Base-by-base conservation (phyloP, 2,113 vertebrate genomes). In the Oryzias woworae region DNA sequence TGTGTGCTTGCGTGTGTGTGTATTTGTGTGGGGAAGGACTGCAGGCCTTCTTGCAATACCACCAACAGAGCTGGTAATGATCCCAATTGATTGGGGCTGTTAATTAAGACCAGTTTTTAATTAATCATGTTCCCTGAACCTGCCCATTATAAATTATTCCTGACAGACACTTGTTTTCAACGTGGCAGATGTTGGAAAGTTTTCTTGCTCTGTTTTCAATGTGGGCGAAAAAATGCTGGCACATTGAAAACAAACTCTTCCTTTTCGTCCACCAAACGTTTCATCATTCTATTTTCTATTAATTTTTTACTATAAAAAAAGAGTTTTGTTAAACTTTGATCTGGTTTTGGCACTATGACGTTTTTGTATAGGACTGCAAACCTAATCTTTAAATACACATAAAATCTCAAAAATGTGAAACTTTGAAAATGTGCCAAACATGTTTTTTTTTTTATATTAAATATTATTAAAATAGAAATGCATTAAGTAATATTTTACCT, bases 71-170 rank as follows among this genome's bases (percentile, higher is more conserved):
- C 17, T 71, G 56, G 43, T 88, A 84, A 76, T 85, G 83, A 85
- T 81, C 75, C 62, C 78, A 64, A 84, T 84, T 79, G 49, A 81
- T 88, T 82, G 73, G 70, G 70, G 61, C 73, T 81, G 65, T 84
- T 87, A 82, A 88, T 88, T 87, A 85, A 84, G 81, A 81, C 28
- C 67, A 67, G 57, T 72, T 82, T 84, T 87, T 84, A 88, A 88
- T 88, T 73, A 87, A 85, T 87, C 55, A 84, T 85, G 81, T 80
- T 83, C 65, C 70, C 55, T 69, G 66, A 80, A 75, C 80, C 58
- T 75, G 69, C 53, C 55, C 53, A 49, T 79, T 73, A 84, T 87
- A 77, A 87, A 88, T 87, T 70, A 88, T 87, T 85, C 73, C 77
- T 73, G 77, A 82, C 73, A 78, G 75, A 70, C 57, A 44, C 42